A percentile compares a stretch with the other conserved stretches of the same genome.
Evolutionary conservation across 2,888 invertebrate genomes (phyloP).

Genomic region (Teinopalpus imperialis): DNA sequence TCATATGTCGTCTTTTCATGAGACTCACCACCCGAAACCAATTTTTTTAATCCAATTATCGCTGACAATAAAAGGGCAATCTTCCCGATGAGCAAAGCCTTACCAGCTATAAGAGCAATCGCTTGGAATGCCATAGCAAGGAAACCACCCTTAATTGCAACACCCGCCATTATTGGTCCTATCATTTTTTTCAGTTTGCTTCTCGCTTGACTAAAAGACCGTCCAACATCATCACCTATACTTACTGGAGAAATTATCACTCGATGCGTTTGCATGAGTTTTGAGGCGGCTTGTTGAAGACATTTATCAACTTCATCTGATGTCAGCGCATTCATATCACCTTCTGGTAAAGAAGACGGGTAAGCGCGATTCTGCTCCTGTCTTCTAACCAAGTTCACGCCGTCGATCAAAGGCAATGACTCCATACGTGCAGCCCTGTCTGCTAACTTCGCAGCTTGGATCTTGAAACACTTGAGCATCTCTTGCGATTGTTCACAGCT

Average conservation of each 20-base stretch:
- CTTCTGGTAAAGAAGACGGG: conserved; percentile 76
- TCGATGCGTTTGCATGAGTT: conserved; percentile 83
- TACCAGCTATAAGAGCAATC: conserved; percentile 89
- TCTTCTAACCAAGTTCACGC: conserved; percentile 81
- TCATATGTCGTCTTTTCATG: conserved; percentile 92
- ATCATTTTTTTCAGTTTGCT: conserved; percentile 85
- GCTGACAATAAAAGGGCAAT: conserved; percentile 90
- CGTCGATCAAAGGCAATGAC: conserved; percentile 83
- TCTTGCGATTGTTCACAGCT: conserved; percentile 85
- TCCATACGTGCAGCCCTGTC: conserved; percentile 85
- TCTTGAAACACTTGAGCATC: conserved; percentile 86
- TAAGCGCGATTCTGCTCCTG: conserved; percentile 69
- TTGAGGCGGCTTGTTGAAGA: conserved; percentile 78
- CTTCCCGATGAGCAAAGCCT: conserved; percentile 91
- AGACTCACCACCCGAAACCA: conserved; percentile 85
- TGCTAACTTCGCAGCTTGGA: conserved; percentile 85
- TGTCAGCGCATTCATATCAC: conserved; percentile 82
- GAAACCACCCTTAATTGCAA: conserved; percentile 87
- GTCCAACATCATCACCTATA: conserved; percentile 66
- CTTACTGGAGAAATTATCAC: conserved; percentile 74
- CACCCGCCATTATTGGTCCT: conserved; percentile 85
- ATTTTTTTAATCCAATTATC: conserved; percentile 90
- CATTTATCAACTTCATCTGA: conserved; percentile 83
- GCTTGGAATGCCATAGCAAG: conserved; percentile 88
- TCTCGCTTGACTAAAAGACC: conserved; percentile 79